Evolutionary conservation across 1,140 invertebrate genomes (phyloP), one percentile per base, ranked within the genome.

Genomic region (Bicyclus anynana): DNA sequence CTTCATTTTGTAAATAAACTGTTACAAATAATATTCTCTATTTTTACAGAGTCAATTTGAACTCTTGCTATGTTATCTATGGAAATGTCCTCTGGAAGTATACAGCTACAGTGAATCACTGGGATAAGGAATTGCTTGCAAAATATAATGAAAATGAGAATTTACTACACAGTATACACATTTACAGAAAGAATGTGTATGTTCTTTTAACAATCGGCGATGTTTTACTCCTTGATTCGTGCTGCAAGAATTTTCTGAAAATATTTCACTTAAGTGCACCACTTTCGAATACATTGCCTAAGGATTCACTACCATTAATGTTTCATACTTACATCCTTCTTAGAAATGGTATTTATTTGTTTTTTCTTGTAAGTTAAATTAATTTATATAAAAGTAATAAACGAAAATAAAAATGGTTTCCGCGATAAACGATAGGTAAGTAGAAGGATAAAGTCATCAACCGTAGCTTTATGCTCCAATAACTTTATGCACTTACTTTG

Each of bases 31-130:
- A n/a, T n/a, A 35, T 35, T 35, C 33, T 35, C 33, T 40, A 29
- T 21, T 53, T 20, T 62, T 65, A 20, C 52, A 68, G 66, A 53
- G 54, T 69, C 29, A 21, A 59, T 20, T 55, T 51, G 16, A 49
- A 62, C 33, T 17, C 23, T 26, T 69, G 66, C 47, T 69, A 59
- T 40, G 18, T 56, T 18, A 55, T 68, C 26, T 59, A 69, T 49
- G 26, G 5, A n/a, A 62, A 56, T 48, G 50, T 38, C 9, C 23
- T 69, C 5, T 59, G 62, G 46, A 5, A 53, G 5, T 55, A 47
- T n/a, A 57, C 27, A 44, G 37, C 54, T 7, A 27, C 33, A 1
- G 33, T 38, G 6, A 53, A 21, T 27, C 14, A 17, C 27, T 65
- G 54, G 51, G 26, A 29, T 6, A 7, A 26, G 10, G 54, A 23